Conservation (phyloP, 2,888 invertebrate species). For the Drosophila histrio region DNA sequence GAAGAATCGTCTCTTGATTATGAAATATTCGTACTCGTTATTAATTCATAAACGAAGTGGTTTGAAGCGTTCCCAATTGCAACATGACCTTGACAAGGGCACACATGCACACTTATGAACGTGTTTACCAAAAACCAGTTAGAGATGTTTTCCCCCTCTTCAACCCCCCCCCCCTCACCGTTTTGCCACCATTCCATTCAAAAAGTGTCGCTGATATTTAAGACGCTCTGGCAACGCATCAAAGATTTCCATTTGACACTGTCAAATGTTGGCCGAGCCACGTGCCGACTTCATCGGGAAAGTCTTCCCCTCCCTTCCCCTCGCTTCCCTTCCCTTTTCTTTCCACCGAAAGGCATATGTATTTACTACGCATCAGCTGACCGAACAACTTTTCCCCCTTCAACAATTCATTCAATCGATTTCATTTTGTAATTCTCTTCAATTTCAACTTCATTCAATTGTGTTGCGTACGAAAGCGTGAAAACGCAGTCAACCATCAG, state of each 20-base stretch:
- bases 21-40: not conserved
- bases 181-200: not conserved
- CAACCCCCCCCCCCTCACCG: not conserved
- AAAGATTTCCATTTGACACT: slow-evolving; percentile 47
- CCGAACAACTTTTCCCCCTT: not conserved
- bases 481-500: slow-evolving; percentile 39
- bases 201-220: slow-evolving; percentile 45
- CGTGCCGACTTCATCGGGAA: not conserved
- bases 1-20: slow-evolving; percentile 16
- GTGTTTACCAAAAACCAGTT: slow-evolving; percentile 68
- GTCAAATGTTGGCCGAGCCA: slow-evolving; percentile 7
- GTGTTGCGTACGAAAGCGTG: slow-evolving; percentile 60
- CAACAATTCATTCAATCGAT: slow-evolving; percentile 19
- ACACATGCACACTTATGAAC: slow-evolving; percentile 40
- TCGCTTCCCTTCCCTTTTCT: not conserved
- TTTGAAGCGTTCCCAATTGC: slow-evolving; percentile 24
- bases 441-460: slow-evolving; percentile 33
- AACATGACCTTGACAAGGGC: slow-evolving; percentile 71
- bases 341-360: not conserved
- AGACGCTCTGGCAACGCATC: slow-evolving; percentile 57
- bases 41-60: slow-evolving; percentile 12
- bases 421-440: slow-evolving; percentile 12
- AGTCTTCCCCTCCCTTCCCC: not conserved
- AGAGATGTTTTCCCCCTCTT: not conserved
- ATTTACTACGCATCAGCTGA: not conserved